Evolutionary conservation across 2,113 vertebrate species (phyloP).

Genomic region (Phainopepla nitens): DNA sequence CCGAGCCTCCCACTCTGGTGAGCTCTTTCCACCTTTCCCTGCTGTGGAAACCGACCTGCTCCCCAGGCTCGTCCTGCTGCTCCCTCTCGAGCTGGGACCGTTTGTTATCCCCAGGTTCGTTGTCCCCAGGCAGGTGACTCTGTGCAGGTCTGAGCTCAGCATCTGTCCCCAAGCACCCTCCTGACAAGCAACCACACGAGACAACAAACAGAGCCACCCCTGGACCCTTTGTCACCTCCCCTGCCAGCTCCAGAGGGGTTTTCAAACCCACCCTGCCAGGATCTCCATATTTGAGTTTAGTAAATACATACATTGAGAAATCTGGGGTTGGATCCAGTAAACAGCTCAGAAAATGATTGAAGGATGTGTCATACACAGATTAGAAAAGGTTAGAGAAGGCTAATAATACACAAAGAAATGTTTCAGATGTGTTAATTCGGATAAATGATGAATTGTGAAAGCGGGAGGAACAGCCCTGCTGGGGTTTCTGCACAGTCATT

Average conservation of each 20-base stretch:
- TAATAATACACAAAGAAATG: background rate
- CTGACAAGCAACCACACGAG: rapidly evolving
- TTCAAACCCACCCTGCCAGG: background rate
- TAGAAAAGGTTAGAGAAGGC: too few species aligned
- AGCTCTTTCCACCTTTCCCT: rapidly evolving
- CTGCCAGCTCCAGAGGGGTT: background rate
- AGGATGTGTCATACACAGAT: too few species aligned
- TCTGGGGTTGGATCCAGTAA: background rate
- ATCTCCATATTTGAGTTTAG: rapidly evolving
- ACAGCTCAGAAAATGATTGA: rapidly evolving
- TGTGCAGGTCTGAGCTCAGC: background rate
- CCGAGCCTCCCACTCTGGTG: too few species aligned
- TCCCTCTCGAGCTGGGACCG: rapidly evolving
- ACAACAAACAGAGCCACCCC: background rate
- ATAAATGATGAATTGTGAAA: background rate
- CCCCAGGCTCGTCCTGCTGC: background rate
- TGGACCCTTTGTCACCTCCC: background rate
- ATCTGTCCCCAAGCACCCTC: background rate
- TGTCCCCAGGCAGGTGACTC: background rate
- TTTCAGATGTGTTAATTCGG: background rate
- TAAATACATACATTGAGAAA: background rate
- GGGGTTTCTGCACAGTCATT: background rate
- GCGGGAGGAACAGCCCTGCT: background rate
- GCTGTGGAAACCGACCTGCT: rapidly evolving
- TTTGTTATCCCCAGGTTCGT: rapidly evolving